Percentiles rank a stretch among this genome's conserved stretches.
These are phyloP conservation scores for Phataginus tricuspis DNA, from an alignment of 2,797 vertebrate species.

Conservation along the genomic window DNA sequence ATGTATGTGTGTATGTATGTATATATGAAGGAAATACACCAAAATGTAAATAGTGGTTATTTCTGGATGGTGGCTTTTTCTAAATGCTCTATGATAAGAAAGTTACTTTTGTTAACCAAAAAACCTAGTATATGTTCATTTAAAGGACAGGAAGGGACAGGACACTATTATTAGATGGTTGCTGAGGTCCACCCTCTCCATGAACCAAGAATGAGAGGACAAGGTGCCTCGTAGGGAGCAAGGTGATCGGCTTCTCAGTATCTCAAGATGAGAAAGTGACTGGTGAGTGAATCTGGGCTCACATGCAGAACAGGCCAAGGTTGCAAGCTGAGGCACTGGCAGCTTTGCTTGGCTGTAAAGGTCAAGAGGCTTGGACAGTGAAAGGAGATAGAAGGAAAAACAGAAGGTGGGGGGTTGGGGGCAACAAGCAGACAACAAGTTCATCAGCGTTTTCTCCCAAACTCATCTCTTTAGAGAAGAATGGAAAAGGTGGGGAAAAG, in stretches of 20 bases:
- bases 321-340: slow-evolving; percentile 9
- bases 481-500: background rate
- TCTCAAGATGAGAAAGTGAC: background rate
- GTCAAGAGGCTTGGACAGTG: background rate
- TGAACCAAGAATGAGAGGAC: background rate
- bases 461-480: background rate
- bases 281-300: background rate
- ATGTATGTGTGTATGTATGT: slow-evolving; percentile 37
- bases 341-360: slow-evolving; percentile 9
- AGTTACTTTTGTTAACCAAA: slow-evolving; percentile 12
- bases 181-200: background rate
- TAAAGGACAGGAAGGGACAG: background rate
- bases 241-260: background rate
- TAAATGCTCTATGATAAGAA: slow-evolving; percentile 36
- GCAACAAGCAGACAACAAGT: background rate
- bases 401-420: accelerated
- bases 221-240: background rate
- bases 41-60: slow-evolving; percentile 59
- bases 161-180: background rate
- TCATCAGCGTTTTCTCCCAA: background rate
- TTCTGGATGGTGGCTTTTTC: slow-evolving; percentile 63
- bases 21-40: slow-evolving; percentile 69
- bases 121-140: background rate
- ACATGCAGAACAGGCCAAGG: background rate
- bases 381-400: slow-evolving; percentile 22